phyloP scores from a whole-genome alignment of 2,113 vertebrate genomes.

The Trochalopteron elliotii region DNA sequence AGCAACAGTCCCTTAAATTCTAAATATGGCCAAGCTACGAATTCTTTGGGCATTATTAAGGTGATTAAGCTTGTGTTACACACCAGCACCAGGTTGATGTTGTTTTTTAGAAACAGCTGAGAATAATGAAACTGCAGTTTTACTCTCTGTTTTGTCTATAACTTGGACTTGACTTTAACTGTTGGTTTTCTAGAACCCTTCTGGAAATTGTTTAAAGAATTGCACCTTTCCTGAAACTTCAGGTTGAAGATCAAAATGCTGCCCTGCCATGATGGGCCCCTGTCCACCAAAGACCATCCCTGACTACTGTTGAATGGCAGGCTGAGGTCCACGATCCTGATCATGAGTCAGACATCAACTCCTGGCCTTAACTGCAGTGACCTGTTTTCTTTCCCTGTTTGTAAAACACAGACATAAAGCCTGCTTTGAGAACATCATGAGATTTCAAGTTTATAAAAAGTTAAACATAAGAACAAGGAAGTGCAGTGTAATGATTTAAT shows the following conservation, averaged over 20 bases:
- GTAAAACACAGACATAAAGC: neutral
- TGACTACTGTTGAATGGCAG: fast-evolving
- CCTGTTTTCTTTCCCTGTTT: neutral
- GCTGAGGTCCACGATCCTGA: neutral
- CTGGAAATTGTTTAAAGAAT: neutral
- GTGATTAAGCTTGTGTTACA: neutral
- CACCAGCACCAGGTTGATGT: neutral
- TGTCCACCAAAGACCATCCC: neutral
- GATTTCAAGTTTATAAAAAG: neutral
- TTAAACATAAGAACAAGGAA: neutral
- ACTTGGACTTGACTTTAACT: neutral
- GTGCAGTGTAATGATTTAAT: neutral
- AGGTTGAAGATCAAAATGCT: neutral
- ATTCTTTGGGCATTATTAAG: neutral
- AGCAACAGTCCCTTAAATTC: neutral
- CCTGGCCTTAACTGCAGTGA: neutral
- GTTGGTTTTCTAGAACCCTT: neutral
- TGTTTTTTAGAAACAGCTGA: neutral
- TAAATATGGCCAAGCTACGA: neutral
- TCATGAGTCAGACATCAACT: neutral
- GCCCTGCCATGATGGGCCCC: fast-evolving
- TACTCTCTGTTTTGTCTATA: neutral
- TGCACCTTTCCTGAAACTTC: neutral
- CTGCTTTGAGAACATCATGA: neutral
- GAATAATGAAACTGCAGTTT: neutral